These are phyloP conservation scores for Pholis gunnellus DNA, from an alignment of 2,113 vertebrate species.

Conservation along the genomic window DNA sequence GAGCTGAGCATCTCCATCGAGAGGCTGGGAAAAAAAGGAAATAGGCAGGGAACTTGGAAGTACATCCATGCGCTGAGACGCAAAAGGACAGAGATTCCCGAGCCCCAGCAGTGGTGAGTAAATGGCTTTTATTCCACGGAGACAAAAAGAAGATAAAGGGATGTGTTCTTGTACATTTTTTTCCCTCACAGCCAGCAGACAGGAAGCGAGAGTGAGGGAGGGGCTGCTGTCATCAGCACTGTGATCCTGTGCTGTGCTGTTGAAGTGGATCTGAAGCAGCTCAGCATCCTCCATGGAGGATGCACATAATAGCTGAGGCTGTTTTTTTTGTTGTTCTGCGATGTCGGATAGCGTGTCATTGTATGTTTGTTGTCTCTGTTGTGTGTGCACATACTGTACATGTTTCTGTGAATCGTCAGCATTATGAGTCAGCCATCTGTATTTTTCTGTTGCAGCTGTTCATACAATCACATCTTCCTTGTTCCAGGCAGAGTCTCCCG, in stretches of 20 bases:
- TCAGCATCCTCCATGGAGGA: slow-evolving; percentile 67
- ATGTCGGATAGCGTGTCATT: not conserved
- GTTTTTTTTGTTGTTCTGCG: slow-evolving; percentile 22
- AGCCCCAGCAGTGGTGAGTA: slow-evolving; percentile 80
- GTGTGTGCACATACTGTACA: slow-evolving; percentile 4
- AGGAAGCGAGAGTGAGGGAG: slow-evolving; percentile 70
- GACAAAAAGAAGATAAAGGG: slow-evolving; percentile 36
- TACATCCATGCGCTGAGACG: slow-evolving; percentile 72
- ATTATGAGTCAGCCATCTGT: slow-evolving; percentile 24
- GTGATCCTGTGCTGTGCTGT: slow-evolving; percentile 53
- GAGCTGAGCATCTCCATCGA: slow-evolving; percentile 79
- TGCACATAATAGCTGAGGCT: slow-evolving; percentile 43
- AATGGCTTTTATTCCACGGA: slow-evolving; percentile 35
- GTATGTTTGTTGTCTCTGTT: slow-evolving; percentile 1
- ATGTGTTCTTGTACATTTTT: slow-evolving; percentile 29
- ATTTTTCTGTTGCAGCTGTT: slow-evolving; percentile 27
- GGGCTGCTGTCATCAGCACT: slow-evolving; percentile 74
- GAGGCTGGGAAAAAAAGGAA: slow-evolving; percentile 66
- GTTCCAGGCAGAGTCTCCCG: slow-evolving; percentile 5
- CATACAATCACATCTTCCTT: slow-evolving; percentile 32
- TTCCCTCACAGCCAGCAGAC: slow-evolving; percentile 57
- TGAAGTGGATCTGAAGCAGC: slow-evolving; percentile 55
- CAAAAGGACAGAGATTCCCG: slow-evolving; percentile 63
- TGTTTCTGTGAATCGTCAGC: slow-evolving; percentile 20
- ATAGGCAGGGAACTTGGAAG: slow-evolving; percentile 47